Evolutionary conservation across 2,797 vertebrate species (phyloP).

Genomic region (Knipowitschia caucasica): DNA sequence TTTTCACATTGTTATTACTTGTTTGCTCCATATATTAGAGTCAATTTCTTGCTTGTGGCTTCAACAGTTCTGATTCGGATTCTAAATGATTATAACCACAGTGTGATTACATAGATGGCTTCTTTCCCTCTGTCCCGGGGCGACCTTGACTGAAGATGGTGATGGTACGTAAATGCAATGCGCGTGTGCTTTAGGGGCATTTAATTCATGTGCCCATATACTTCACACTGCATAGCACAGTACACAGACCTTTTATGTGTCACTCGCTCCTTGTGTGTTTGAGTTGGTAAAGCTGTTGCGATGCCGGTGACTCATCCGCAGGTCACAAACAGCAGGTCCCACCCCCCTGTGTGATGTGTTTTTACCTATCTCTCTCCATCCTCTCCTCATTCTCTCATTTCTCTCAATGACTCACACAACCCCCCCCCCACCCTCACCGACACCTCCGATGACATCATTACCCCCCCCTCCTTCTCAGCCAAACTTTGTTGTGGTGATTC

Average conservation of each 20-base stretch:
- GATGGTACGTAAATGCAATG: too few species aligned
- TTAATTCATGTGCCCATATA: neutral
- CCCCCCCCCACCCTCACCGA: slow-evolving; percentile 52
- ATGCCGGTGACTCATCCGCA: slow-evolving; percentile 67
- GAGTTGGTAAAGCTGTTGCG: slow-evolving; percentile 49
- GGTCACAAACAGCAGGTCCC: slow-evolving; percentile 70
- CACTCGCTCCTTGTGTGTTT: slow-evolving; percentile 18
- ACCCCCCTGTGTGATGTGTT: slow-evolving; percentile 42
- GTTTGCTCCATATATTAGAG: too few species aligned
- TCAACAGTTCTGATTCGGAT: too few species aligned
- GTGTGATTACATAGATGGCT: too few species aligned
- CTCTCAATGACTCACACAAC: slow-evolving; percentile 67
- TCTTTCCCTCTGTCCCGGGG: too few species aligned
- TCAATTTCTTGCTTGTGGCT: too few species aligned
- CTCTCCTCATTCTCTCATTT: slow-evolving; percentile 52
- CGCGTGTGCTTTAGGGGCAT: too few species aligned
- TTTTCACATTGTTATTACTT: too few species aligned
- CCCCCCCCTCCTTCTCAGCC: slow-evolving; percentile 38
- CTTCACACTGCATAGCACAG: neutral
- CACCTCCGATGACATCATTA: slow-evolving; percentile 64
- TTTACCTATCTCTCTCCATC: slow-evolving; percentile 40
- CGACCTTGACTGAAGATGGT: too few species aligned
- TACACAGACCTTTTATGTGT: neutral
- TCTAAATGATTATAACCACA: too few species aligned
- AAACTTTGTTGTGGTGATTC: slow-evolving; percentile 69